Evolutionary conservation across 2,888 invertebrate genomes (phyloP), one percentile per base, ranked within the genome.

Genomic region (Scaptomyza reducta): DNA sequence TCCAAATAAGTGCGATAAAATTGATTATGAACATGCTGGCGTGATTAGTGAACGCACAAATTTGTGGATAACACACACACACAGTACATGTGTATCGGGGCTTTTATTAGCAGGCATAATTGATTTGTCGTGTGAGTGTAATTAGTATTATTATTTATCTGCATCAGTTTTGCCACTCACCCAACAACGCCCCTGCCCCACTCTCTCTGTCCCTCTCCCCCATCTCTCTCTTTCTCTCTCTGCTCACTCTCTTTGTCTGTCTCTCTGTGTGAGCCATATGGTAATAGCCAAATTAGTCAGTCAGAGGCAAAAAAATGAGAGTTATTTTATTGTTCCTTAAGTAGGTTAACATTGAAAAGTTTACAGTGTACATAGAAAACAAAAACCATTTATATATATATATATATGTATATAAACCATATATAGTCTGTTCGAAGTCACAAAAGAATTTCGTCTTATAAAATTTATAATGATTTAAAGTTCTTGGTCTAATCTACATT

Each of bases 11-110:
- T 89, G 87, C 87, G 86, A 86, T 86, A 86, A 88, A 86, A 86
- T 86, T 86, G 82, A 86, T 81, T 86, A 86, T 84, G 88, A 88
- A 87, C 88, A 88, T 88, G 88, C 84, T 84, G 84, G 84, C 88
- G 84, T 84, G 84, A 84, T 84, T 84, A 84, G 84, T 87, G 71
- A 70, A 46, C 54, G 46, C 81, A 67, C 57, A 65, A 16, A 65
- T 22, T 46, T 56, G 31, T 60, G 74, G 45, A 70, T 70, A 47
- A 56, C 66, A 51, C 29, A 64, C 27, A 59, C 33, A 51, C 40
- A 55, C 38, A 51, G 29, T 74, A 77, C 75, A 72, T 72, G 64
- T 79, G 75, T 76, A 72, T 59, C 59, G 58, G 50, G 50, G 61
- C 61, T 54, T 84, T 83, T 84, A 86, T 79, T 88, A 86, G 80